A percentile compares a stretch with the other conserved stretches of the same genome.
These are phyloP conservation scores for Eumeta japonica DNA, from an alignment of 1,140 invertebrate species.

Conservation along the genomic window DNA sequence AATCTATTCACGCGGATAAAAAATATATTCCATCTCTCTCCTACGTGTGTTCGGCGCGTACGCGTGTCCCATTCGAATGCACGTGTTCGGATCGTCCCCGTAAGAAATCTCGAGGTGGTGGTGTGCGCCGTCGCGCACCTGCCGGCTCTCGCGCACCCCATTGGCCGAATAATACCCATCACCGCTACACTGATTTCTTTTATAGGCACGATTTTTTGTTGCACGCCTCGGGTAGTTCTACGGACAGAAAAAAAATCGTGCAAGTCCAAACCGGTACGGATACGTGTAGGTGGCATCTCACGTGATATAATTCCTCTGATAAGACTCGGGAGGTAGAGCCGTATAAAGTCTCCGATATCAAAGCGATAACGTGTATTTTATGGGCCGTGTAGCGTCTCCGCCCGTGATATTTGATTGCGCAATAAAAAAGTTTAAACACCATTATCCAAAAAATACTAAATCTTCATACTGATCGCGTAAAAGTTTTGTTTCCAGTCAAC, in stretches of 20 bases:
- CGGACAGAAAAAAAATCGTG: slow-evolving; percentile 47
- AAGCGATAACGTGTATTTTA: too few species aligned
- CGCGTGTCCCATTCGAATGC: slow-evolving; percentile 51
- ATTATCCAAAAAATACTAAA: too few species aligned
- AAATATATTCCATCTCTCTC: slow-evolving; percentile 40
- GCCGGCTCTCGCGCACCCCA: slow-evolving; percentile 46
- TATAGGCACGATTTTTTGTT: slow-evolving; percentile 47
- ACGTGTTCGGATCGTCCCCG: slow-evolving; percentile 50
- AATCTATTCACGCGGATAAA: slow-evolving; percentile 55
- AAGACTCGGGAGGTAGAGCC: too few species aligned
- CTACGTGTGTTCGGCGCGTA: slow-evolving; percentile 15
- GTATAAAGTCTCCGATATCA: too few species aligned
- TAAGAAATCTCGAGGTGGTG: slow-evolving; percentile 31
- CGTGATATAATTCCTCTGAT: slow-evolving; percentile 33
- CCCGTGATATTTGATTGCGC: too few species aligned
- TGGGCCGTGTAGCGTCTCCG: too few species aligned
- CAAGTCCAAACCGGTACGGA: slow-evolving; percentile 50
- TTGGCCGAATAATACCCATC: slow-evolving; percentile 42
- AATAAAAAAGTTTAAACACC: too few species aligned
- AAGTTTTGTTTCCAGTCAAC: too few species aligned
- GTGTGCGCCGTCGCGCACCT: slow-evolving; percentile 44
- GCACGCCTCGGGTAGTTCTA: slow-evolving; percentile 43
- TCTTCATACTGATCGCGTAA: too few species aligned
- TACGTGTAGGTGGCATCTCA: slow-evolving; percentile 51
- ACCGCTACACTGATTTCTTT: slow-evolving; percentile 56